Base-by-base conservation (phyloP, 2,797 vertebrate species). In the Odontamblyopus lacepedii region DNA sequence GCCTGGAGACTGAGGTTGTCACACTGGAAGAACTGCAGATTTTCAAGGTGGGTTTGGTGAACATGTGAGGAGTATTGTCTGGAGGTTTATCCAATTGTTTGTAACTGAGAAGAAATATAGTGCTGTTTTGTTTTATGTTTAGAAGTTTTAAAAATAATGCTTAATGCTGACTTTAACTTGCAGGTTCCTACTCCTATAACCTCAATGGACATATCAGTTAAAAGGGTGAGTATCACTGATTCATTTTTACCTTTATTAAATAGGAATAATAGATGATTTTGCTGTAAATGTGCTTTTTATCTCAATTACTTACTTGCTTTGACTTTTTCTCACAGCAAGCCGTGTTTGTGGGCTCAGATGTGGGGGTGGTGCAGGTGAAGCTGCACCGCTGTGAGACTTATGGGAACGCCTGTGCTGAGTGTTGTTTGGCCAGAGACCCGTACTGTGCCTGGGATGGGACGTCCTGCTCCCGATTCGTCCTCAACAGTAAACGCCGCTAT, bases 381-480 rank as follows among this genome's bases (percentile, higher is more conserved):
- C 92, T 99, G 83, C 97, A 98, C 76, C 95, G 87, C 71, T 98
- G 97, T 0, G 94, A 96, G 82, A 95, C 94, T 0, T 99, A 99
- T 0, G 97, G 97, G 50, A 95, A 92, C 0, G 96, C 95, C 0
- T 98, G 97, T 35, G 95, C 97, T 0, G 97, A 98, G 76, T 99
- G 97, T 91, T 99, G 97, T 86, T 91, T 99, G 85, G 97, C 97
- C 75, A 91, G 97, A 81, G 97, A 98, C 76, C 97, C 97, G 0
- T 99, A 99, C 89, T 99, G 97, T 0, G 90, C 96, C 77, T 99
- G 97, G 97, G 97, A 98, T 0, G 97, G 97, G 2, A 69, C 87
- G 0, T 88, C 95, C 80, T 99, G 97, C 68, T 77, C 96, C 6
- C 93, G 71, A n/a, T 95, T 93, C 83, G 78, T 90, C 32, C 86